phyloP scores from a whole-genome alignment of 2,113 vertebrate species.

The Brachypodius melanocephalos region DNA sequence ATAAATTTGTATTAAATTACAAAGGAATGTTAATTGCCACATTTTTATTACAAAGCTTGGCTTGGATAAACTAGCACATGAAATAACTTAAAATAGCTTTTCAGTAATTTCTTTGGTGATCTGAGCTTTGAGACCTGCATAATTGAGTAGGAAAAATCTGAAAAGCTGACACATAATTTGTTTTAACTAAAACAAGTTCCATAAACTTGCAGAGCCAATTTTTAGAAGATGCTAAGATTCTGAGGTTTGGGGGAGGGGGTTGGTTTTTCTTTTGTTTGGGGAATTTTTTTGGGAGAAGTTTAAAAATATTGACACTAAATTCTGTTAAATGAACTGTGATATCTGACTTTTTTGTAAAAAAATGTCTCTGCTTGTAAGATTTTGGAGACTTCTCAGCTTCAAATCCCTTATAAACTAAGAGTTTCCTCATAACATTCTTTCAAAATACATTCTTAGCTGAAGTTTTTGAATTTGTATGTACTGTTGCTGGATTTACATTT shows the following conservation, averaged over 20 bases:
- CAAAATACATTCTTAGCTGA: background rate
- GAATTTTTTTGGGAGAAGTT: background rate
- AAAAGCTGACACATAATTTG: background rate
- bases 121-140: constrained; percentile 1
- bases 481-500: background rate
- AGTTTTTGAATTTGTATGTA: background rate
- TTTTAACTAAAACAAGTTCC: background rate
- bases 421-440: background rate
- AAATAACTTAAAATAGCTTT: constrained; percentile 24
- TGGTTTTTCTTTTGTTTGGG: background rate
- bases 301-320: background rate
- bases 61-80: background rate
- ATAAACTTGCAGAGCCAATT: background rate
- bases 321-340: background rate
- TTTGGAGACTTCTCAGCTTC: background rate
- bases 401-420: background rate
- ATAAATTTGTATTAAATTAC: background rate
- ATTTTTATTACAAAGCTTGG: constrained; percentile 40
- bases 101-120: background rate
- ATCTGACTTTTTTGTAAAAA: background rate
- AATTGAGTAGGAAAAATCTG: background rate
- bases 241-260: rapidly evolving
- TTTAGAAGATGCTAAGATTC: background rate
- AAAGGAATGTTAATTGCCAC: constrained; percentile 41
- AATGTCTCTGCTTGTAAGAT: background rate